Percentiles rank a stretch among this genome's conserved stretches.
These are phyloP conservation scores for Microcebus ravelobensis DNA, from an alignment of 2,113 vertebrate genomes.

Conservation along the genomic window DNA sequence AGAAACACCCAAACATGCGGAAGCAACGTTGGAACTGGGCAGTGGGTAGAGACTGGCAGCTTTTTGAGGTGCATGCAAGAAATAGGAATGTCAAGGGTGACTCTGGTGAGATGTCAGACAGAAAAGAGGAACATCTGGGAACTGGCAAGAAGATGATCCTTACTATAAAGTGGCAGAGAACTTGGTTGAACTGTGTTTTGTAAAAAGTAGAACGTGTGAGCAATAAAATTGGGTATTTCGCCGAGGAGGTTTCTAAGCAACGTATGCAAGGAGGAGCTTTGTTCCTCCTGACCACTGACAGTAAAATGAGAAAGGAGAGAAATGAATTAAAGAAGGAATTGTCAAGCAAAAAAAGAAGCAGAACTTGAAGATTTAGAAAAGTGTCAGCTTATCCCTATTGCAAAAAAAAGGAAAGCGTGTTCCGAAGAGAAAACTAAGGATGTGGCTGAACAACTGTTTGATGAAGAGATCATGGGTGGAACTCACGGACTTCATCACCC, in stretches of 20 bases:
- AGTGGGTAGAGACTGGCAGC: background rate
- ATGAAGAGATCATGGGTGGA: background rate
- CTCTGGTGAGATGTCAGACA: background rate
- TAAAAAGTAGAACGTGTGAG: background rate
- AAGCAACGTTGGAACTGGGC: background rate
- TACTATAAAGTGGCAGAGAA: background rate
- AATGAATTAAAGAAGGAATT: background rate
- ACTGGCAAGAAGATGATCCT: background rate
- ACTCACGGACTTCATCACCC: background rate
- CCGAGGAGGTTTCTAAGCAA: background rate
- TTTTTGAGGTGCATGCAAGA: background rate
- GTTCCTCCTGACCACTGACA: background rate
- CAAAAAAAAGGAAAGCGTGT: background rate
- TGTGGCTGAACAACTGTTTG: background rate
- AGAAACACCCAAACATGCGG: background rate
- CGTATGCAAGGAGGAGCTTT: background rate
- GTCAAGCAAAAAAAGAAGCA: background rate
- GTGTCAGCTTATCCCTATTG: background rate
- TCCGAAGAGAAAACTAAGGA: background rate
- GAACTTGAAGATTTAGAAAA: constrained; percentile 27
- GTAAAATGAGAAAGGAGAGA: background rate
- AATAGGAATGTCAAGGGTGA: background rate
- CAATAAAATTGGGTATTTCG: background rate
- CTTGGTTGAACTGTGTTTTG: background rate
- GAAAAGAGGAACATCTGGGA: background rate